These are phyloP conservation scores for Tiliacea citrago DNA, from an alignment of 2,888 invertebrate species.

Conservation along the genomic window DNA sequence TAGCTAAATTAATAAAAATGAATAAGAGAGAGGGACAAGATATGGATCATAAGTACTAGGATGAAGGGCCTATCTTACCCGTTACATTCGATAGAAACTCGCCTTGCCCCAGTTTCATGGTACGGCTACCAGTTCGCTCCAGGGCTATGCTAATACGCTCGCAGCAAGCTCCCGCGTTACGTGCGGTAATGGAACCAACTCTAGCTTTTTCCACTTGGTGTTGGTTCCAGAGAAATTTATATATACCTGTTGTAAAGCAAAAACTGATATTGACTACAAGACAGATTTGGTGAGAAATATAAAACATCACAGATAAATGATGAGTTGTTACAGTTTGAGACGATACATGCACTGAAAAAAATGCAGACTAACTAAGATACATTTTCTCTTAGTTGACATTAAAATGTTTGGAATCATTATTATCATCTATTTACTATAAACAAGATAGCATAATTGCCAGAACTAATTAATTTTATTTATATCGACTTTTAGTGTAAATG, in stretches of 20 bases:
- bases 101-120: conserved; percentile 29
- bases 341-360: too few relatives aligned
- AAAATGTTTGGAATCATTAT: too few relatives aligned
- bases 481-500: too few relatives aligned
- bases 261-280: conserved; percentile 23
- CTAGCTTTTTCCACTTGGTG: conserved; percentile 80
- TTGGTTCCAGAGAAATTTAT: conserved; percentile 80
- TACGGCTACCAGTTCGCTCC: conserved; percentile 56
- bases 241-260: conserved; percentile 46
- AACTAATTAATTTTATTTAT: too few relatives aligned
- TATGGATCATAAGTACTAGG: too few relatives aligned
- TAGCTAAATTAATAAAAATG: too few relatives aligned
- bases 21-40: too few relatives aligned
- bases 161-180: conserved; percentile 83
- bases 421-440: too few relatives aligned
- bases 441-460: too few relatives aligned
- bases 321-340: background rate
- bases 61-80: background rate
- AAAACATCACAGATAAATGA: too few relatives aligned
- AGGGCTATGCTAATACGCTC: conserved; percentile 78
- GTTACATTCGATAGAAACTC: conserved; percentile 3
- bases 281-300: conserved; percentile 19
- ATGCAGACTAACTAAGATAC: too few relatives aligned
- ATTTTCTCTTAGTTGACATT: too few relatives aligned
- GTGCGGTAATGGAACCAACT: conserved; percentile 83